These are phyloP conservation scores for Ornithoptera priamus DNA, from an alignment of 2,888 invertebrate species.

Conservation along the genomic window DNA sequence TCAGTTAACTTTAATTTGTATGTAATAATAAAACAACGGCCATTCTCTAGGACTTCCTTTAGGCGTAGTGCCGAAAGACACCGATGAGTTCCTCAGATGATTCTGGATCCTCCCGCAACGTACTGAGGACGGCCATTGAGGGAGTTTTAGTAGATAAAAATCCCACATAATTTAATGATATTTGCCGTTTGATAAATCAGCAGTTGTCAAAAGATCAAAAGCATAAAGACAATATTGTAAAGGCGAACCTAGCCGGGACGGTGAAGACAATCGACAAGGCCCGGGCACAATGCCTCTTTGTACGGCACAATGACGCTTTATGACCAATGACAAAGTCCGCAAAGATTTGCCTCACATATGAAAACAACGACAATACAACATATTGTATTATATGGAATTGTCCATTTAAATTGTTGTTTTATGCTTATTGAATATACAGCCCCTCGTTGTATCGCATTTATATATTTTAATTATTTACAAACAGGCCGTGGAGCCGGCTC, in stretches of 20 bases:
- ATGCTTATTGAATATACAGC: conserved; percentile 47
- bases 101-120: no score
- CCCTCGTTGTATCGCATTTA: conserved; percentile 43
- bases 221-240: conserved; percentile 45
- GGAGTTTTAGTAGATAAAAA: no score
- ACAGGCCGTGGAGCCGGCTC: no score
- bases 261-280: conserved; percentile 66
- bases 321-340: conserved; percentile 65
- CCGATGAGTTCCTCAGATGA: no score
- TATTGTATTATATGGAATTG: conserved; percentile 52
- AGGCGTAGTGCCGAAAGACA: no score
- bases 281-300: conserved; percentile 63
- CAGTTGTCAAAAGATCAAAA: conserved; percentile 39
- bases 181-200: conserved; percentile 11
- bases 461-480: not conserved
- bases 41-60: no score
- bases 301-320: conserved; percentile 64
- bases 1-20: no score
- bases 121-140: no score
- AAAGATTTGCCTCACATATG: conserved; percentile 67
- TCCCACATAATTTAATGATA: not conserved
- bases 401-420: conserved; percentile 49
- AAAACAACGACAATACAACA: conserved; percentile 39
- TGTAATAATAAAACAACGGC: no score
- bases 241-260: conserved; percentile 20